Evolutionary conservation across 2,113 vertebrate genomes (phyloP), one percentile per base, ranked within the genome.

Genomic region (Struthidea cinerea): DNA sequence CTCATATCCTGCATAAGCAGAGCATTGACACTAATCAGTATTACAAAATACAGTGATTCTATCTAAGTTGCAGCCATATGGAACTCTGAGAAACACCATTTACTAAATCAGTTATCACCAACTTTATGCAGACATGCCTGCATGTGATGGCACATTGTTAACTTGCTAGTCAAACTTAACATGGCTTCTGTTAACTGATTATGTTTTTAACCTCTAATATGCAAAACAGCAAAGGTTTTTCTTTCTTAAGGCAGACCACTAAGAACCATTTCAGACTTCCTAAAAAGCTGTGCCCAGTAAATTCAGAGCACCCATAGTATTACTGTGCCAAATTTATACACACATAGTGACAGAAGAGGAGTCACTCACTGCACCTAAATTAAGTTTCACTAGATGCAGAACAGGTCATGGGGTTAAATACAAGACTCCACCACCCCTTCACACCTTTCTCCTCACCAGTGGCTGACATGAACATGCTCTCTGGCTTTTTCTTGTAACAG

Each of bases 281-380:
- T 14, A 59, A 71, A 73, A 83, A 69, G 41, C 13, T 64, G 46
- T 32, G 17, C 13, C 30, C 24, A 77, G 3, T 33, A 82, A 75
- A 8, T 46, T 86, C 18, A 13, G 39, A 83, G 46, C 50, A 68
- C 8, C 26, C 42, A 16, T 1, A 85, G 16, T 12, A 68, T 13
- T 39, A 57, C n/a, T 44, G 57, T 11, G 10, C 9, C 46, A 52
- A 37, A 63, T 42, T n/a, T 33, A 59, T 22, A 68, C 0, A 5
- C 7, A n/a, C 4, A 41, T 0, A 0, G 24, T 6, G 9, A 50
- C 59, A 83, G 37, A 69, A 61, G 17, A 2, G 6, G 21, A 73
- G 37, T 41, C 73, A 83, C 19, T 37, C 44, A 19, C 3, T 49
- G 24, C 28, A 49, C 20, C 41, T 50, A 44, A 87, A 56, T 46